Conservation (phyloP, 2,888 invertebrate genomes). For the Ceramica pisi region DNA sequence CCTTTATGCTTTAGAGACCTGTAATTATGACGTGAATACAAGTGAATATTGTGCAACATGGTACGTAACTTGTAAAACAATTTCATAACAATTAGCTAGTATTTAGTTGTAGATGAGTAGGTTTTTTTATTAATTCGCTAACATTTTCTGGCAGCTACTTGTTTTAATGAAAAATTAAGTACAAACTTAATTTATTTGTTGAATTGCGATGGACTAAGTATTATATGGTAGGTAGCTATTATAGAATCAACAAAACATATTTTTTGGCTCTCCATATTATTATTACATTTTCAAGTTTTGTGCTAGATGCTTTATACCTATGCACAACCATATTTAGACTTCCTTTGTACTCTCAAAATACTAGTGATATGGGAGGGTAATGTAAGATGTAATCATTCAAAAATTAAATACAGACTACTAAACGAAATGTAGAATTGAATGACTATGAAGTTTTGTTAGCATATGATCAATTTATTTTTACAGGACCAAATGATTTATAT, state of each 20-base stretch:
- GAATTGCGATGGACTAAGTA: not conserved
- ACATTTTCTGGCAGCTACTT: constrained; percentile 37
- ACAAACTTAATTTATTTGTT: constrained; percentile 47
- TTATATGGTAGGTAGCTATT: constrained; percentile 16
- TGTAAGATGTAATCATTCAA: constrained; percentile 27
- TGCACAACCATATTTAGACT: not conserved
- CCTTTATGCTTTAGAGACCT: constrained; percentile 65
- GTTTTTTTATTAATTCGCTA: constrained; percentile 41
- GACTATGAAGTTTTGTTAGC: constrained; percentile 11
- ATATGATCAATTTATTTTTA: constrained; percentile 31
- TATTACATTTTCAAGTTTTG: not conserved
- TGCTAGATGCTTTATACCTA: not conserved
- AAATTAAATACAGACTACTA: not conserved
- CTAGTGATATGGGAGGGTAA: constrained; percentile 4
- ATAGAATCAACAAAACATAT: not conserved
- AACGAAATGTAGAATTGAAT: constrained; percentile 13
- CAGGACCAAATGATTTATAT: constrained; percentile 43
- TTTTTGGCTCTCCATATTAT: constrained; percentile 5
- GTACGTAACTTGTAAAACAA: constrained; percentile 56
- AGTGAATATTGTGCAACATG: constrained; percentile 47
- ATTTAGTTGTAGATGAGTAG: constrained; percentile 50
- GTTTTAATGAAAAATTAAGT: constrained; percentile 45
- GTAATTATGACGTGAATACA: constrained; percentile 49
- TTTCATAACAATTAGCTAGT: constrained; percentile 43
- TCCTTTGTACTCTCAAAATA: not conserved